Base-by-base conservation (phyloP, 2,113 vertebrate genomes). In the Propithecus coquereli region DNA sequence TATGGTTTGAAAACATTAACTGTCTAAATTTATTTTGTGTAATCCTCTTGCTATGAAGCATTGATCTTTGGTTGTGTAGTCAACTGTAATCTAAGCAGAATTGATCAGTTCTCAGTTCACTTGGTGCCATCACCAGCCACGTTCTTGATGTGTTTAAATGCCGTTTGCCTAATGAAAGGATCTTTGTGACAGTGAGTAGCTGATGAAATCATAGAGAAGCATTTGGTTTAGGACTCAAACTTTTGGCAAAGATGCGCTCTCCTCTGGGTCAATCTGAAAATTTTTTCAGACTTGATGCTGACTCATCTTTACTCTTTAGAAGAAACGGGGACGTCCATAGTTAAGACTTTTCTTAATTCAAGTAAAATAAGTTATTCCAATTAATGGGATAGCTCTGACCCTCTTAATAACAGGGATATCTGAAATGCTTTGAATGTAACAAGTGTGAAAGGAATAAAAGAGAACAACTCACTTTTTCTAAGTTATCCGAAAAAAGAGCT, bases 341-440 rank as follows among this genome's bases (percentile, higher is more conserved):
- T 87, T 94, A 77, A 1, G 27, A 47, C 37, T 57, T 95, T 71
- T 91, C 61, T 83, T 73, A 87, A 77, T 85, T 97, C 83, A 97
- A 91, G 27, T 68, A 74, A 81, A 86, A 30, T 1, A 27, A 37
- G 90, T 90, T 61, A 91, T 81, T 82, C 25, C 61, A 91, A 37
- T 30, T 30, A 61, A 50, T 71, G 17, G 13, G 34, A 52, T 87
- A 54, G 8, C 8, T 43, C 32, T 61, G 63, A 32, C 8, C 10
- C 1, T 79, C 4, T 93, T 85, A 88, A 45, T 68, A 90, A 40
- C 12, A 84, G 74, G 30, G 4, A 63, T 73, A 66, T 71, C 9
- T 91, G 85, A 65, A 10, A n/a, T 40, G 10, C 1, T 85, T 16
- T 76, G 40, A 52, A 16, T 90, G 61, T 50, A 92, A 61, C 37